Evolutionary conservation across 2,797 vertebrate species (phyloP).

Genomic region (Pangasius macronema): DNA sequence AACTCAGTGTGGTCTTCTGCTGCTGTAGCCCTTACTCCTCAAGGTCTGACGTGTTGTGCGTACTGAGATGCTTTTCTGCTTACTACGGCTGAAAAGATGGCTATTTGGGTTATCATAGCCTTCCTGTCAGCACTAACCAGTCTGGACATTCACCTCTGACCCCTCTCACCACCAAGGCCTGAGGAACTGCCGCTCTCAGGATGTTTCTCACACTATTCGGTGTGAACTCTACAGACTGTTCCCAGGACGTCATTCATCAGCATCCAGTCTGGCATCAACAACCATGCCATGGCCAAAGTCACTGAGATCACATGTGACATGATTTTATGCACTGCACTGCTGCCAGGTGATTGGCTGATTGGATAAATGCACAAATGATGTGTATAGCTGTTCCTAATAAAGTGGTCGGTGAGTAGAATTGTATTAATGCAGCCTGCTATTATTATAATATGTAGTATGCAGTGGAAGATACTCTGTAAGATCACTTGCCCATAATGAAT

Average conservation of each 20-base stretch:
- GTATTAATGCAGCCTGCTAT: too few relatives aligned
- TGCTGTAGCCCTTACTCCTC: neutral
- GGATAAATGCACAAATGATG: neutral
- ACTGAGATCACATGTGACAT: neutral
- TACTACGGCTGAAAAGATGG: neutral
- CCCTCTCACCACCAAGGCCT: neutral
- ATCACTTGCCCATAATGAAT: neutral
- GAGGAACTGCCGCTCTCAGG: neutral
- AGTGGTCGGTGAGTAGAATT: neutral
- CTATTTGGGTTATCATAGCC: neutral
- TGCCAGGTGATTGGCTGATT: neutral
- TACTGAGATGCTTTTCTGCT: neutral
- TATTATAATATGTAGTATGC: neutral
- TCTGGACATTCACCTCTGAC: neutral
- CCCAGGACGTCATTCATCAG: neutral
- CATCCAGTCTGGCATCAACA: neutral
- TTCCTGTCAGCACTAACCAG: neutral
- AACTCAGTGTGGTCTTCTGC: neutral
- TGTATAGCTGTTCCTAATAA: neutral
- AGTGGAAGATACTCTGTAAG: neutral
- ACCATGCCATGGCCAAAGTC: neutral
- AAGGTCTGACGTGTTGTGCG: neutral
- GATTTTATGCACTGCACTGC: neutral
- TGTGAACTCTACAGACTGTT: neutral
- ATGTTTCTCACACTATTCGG: neutral